Evolutionary conservation across 1,140 invertebrate species (phyloP).

Genomic region (Neodiprion virginianus): DNA sequence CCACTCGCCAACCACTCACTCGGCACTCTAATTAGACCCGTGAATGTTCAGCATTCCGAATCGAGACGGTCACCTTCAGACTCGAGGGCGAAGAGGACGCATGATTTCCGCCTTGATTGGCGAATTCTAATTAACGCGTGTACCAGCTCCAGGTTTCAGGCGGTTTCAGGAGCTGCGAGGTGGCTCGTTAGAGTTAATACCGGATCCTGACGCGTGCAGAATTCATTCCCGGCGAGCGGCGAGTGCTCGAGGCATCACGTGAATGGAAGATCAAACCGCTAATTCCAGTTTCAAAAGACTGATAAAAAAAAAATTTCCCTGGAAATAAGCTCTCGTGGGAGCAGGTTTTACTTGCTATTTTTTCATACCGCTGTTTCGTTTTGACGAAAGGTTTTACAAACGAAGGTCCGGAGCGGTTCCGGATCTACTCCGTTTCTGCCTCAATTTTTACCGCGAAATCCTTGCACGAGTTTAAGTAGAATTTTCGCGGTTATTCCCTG

Average conservation of each 20-base stretch:
- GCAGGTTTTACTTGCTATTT: too few relatives aligned
- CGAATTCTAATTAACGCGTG: neutral
- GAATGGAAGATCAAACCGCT: neutral
- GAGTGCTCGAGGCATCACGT: neutral
- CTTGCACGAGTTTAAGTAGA: too few relatives aligned
- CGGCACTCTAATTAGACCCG: neutral
- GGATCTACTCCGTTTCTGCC: too few relatives aligned
- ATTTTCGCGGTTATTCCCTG: too few relatives aligned
- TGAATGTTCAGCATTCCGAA: neutral
- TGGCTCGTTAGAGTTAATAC: neutral
- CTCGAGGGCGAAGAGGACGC: slow-evolving; percentile 1
- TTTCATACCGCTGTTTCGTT: too few relatives aligned
- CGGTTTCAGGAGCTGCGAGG: neutral
- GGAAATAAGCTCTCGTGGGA: too few relatives aligned
- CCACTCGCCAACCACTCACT: neutral
- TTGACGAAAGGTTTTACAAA: too few relatives aligned
- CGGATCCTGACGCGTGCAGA: slow-evolving; percentile 1
- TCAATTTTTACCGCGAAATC: too few relatives aligned
- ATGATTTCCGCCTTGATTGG: neutral
- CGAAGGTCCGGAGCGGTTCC: too few relatives aligned
- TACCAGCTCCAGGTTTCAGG: neutral
- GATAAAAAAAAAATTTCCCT: too few relatives aligned
- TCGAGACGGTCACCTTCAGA: neutral
- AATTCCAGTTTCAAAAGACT: neutral
- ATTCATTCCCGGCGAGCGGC: neutral